phyloP scores from a whole-genome alignment of 2,113 vertebrate species.

The Oncorhynchus tshawytscha region DNA sequence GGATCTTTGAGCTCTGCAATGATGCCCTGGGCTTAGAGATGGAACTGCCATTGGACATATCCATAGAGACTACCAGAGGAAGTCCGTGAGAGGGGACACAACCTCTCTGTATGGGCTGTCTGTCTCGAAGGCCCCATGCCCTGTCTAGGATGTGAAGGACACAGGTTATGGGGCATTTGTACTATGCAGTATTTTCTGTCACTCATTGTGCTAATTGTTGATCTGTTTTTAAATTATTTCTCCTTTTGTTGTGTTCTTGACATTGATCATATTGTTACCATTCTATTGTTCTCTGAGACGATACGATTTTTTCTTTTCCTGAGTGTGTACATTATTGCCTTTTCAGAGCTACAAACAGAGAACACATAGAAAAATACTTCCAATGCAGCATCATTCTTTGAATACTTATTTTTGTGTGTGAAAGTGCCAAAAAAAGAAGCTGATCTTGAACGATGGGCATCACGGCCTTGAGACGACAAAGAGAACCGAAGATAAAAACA shows the following conservation, averaged over 20 bases:
- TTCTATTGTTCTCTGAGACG: conserved; percentile 60
- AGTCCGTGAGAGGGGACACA: background rate
- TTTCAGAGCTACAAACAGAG: conserved; percentile 45
- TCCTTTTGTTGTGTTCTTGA: conserved; percentile 62
- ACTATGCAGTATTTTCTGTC: conserved; percentile 76
- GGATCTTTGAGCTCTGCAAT: conserved; percentile 3
- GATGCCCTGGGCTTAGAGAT: background rate
- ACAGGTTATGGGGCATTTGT: conserved; percentile 61
- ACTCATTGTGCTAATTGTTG: conserved; percentile 63
- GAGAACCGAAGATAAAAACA: conserved; percentile 36
- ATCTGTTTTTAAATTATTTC: conserved; percentile 72
- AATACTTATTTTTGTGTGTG: background rate
- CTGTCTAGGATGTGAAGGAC: conserved; percentile 37
- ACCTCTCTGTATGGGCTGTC: conserved; percentile 45
- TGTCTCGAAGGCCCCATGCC: conserved; percentile 52
- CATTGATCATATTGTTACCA: conserved; percentile 62
- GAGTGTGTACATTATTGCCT: conserved; percentile 42
- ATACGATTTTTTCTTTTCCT: conserved; percentile 55
- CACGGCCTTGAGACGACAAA: conserved; percentile 56
- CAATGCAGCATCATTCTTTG: conserved; percentile 41
- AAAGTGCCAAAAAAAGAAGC: conserved; percentile 70
- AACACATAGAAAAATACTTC: background rate
- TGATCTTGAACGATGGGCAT: conserved; percentile 59
- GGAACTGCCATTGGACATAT: background rate
- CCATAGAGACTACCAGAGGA: background rate